Base-by-base conservation (phyloP, 2,797 vertebrate genomes). In the Aeoliscus strigatus region DNA sequence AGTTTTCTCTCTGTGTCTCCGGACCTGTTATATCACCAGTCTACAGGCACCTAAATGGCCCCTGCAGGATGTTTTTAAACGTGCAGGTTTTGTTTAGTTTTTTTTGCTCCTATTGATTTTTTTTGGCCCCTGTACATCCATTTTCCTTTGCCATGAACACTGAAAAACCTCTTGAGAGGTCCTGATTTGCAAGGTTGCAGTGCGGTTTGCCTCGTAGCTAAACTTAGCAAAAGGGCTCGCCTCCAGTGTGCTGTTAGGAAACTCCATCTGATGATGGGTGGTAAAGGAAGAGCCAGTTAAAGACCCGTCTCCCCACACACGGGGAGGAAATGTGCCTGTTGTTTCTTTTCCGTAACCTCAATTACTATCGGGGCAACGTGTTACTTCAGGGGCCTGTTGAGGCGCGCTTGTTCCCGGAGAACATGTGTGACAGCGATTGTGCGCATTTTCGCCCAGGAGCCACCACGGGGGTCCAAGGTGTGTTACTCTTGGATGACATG, bases 271-370 rank as follows among this genome's bases (percentile, higher is more conserved):
- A 70, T 63, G 46, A 51, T 66, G 39, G 65, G 55, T 11, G 46
- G 54, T 47, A 32, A 69, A 69, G 53, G 55, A 63, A 51, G 44
- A 66, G 56, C 18, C 45, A 60, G 51, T 37, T 48, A 69, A 64
- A 66, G 39, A 52, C 60, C 57, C 43, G 60, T 58, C 39, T 51
- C 51, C 60, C 57, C 35, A 37, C 52, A 14, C 66, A 58, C 39
- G 45, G 62, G 59, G 60, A 39, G 9, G 63, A 77, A 80, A 75
- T 71, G 51, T 59, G 69, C 31, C 72, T 69, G 75, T 83, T 79
- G 75, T 81, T 82, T 81, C 64, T 78, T 71, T 79, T 58, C 61
- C 73, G 81, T 78, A 78, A 88, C 85, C 86, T 83, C 82, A 84
- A 86, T 87, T 87, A 80, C 79, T 42, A 47, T 30, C 50, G 21